phyloP scores from a whole-genome alignment of 2,888 invertebrate genomes.

The Hirtodrosophila histrioides region DNA sequence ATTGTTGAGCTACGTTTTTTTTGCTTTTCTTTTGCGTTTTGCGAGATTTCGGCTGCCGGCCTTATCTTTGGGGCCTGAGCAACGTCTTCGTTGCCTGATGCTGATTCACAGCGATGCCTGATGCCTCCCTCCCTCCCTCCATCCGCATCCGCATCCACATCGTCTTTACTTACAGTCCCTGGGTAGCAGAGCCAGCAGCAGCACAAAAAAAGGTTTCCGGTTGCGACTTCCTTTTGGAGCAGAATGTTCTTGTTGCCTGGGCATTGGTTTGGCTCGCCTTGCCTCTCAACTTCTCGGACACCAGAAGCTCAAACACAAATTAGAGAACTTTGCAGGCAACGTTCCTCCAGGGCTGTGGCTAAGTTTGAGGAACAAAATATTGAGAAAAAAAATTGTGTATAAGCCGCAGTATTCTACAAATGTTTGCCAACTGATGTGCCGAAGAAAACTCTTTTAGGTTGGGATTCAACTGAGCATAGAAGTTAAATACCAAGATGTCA shows the following conservation, averaged over 20 bases:
- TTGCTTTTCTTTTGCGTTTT: constrained; percentile 29
- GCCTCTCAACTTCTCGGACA: constrained; percentile 52
- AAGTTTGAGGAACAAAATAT: constrained; percentile 61
- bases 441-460: too few species aligned
- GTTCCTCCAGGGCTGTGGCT: constrained; percentile 33
- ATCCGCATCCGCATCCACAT: constrained; percentile 9
- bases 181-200: constrained; percentile 42
- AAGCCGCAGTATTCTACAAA: constrained; percentile 36
- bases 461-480: too few species aligned
- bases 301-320: constrained; percentile 79
- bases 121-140: constrained; percentile 17
- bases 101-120: constrained; percentile 63
- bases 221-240: constrained; percentile 74
- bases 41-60: constrained; percentile 58
- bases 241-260: constrained; percentile 29
- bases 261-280: constrained; percentile 3
- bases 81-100: constrained; percentile 57
- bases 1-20: constrained; percentile 56
- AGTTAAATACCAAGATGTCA: too few species aligned
- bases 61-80: constrained; percentile 57
- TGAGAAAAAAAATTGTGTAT: constrained; percentile 38
- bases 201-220: constrained; percentile 75
- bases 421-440: constrained; percentile 8
- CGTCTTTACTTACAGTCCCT: constrained; percentile 60
- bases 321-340: constrained; percentile 66